Conservation (phyloP, 2,113 vertebrate genomes). For the Chamaea fasciata region DNA sequence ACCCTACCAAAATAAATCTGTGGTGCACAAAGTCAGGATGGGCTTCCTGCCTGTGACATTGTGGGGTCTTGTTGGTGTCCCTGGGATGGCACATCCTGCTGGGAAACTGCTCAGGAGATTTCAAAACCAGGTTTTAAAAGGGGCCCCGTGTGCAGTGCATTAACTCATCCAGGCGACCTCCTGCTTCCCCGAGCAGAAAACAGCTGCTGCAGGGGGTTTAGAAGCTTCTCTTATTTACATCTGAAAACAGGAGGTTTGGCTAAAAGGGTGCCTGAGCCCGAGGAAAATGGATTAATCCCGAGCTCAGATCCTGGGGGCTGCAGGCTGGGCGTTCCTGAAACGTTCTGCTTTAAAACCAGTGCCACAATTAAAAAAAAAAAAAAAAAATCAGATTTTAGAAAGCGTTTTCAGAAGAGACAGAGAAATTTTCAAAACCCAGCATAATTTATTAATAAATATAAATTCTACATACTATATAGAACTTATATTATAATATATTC, state of each 20-base stretch:
- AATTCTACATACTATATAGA: background rate
- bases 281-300: accelerated
- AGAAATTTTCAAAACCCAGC: no score
- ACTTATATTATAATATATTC: no score
- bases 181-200: background rate
- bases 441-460: background rate
- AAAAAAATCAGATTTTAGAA: background rate
- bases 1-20: accelerated
- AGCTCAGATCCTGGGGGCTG: background rate
- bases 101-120: background rate
- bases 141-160: background rate
- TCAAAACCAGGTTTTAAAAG: background rate
- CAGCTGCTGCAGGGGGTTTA: background rate
- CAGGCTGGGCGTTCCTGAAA: accelerated
- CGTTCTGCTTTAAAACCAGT: accelerated
- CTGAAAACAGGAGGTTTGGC: background rate
- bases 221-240: background rate
- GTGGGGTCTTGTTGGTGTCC: background rate
- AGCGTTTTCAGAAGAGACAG: accelerated
- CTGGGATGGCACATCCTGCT: background rate
- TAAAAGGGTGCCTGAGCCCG: background rate
- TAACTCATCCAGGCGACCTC: background rate
- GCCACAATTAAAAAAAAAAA: no score
- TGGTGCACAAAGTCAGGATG: background rate
- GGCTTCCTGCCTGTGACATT: accelerated